Evolutionary conservation across 1,140 invertebrate species (phyloP).

Genomic region (Diabrotica undecimpunctata): DNA sequence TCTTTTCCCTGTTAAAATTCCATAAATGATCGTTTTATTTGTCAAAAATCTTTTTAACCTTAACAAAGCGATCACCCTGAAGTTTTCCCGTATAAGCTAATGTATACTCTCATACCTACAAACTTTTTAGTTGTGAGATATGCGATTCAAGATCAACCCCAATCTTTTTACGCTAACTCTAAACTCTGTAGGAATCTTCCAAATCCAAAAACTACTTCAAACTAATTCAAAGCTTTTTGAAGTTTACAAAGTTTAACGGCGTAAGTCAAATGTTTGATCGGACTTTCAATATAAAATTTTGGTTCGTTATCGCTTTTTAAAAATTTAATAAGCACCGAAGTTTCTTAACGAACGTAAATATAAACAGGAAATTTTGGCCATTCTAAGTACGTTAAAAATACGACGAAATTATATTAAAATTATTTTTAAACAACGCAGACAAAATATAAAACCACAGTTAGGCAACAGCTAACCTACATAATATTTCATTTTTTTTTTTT

Average conservation of each 20-base stretch:
- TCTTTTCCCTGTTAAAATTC: not conserved
- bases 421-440: no score
- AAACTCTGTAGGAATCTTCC: not conserved
- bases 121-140: not conserved
- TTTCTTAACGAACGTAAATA: not conserved
- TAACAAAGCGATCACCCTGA: not conserved
- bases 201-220: conserved; percentile 7
- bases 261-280: conserved; percentile 7
- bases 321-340: conserved; percentile 10
- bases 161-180: not conserved
- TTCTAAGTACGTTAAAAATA: no score
- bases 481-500: no score
- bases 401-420: no score
- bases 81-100: not conserved
- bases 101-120: not conserved
- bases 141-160: not conserved
- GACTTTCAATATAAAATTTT: not conserved
- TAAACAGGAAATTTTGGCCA: no score
- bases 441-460: no score
- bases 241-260: conserved; percentile 6
- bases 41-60: not conserved
- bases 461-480: no score
- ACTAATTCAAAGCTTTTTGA: conserved; percentile 2
- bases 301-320: conserved; percentile 8
- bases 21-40: not conserved